Percentiles rank a stretch among this genome's conserved stretches.
Evolutionary conservation across 2,113 vertebrate genomes (phyloP).

Genomic region (Myotis yumanensis): DNA sequence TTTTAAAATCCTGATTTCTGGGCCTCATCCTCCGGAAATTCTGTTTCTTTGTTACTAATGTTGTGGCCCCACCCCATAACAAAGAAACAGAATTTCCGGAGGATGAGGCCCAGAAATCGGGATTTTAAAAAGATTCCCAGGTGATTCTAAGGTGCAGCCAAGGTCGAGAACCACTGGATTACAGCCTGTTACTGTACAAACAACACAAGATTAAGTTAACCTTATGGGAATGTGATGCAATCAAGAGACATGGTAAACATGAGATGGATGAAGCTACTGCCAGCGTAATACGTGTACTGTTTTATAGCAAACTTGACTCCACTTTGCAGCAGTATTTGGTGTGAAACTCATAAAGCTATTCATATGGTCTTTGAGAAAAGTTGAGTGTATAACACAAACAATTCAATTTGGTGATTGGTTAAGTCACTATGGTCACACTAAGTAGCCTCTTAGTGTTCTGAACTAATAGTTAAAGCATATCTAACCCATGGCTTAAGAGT

Average conservation of each 20-base stretch:
- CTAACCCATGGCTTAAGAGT: neutral
- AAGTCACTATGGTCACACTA: neutral
- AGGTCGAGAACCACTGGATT: no score
- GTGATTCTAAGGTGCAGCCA: no score
- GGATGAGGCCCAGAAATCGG: no score
- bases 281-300: no score
- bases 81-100: no score
- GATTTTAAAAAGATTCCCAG: no score
- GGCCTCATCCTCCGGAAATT: no score
- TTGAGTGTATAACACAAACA: neutral
- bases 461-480: neutral
- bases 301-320: neutral
- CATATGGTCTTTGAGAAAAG: neutral
- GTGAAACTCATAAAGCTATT: neutral
- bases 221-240: no score
- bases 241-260: neutral
- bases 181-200: neutral
- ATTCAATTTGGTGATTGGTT: neutral
- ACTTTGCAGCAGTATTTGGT: neutral
- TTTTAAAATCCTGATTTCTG: no score
- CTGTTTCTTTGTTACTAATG: no score
- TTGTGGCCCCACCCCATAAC: no score
- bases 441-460: neutral
- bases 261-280: neutral
- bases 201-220: neutral